phyloP scores from a whole-genome alignment of 2,797 vertebrate genomes.

The Hippocampus kuda region DNA sequence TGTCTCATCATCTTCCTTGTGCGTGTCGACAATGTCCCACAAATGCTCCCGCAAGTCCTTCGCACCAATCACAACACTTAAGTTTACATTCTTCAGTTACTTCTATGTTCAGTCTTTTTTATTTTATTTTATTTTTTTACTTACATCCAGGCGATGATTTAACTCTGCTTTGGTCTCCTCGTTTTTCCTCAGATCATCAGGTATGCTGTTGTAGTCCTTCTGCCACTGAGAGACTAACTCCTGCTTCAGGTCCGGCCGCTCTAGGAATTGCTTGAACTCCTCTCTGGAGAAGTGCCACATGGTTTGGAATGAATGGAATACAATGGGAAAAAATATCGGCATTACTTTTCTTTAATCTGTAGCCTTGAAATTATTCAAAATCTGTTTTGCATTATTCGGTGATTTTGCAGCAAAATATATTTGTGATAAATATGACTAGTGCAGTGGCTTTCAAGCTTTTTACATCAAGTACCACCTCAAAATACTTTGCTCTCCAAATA shows the following conservation, averaged over 20 bases:
- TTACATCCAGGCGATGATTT: conserved; percentile 82
- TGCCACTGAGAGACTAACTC: conserved; percentile 84
- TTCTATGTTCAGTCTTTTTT: not conserved
- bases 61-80: not conserved
- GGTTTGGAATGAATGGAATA: not conserved
- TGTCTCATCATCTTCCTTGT: conserved; percentile 72
- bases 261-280: conserved; percentile 69
- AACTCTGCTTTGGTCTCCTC: conserved; percentile 84
- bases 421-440: no score
- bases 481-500: no score
- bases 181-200: conserved; percentile 75
- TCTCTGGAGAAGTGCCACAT: conserved; percentile 43
- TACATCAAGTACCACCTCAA: no score
- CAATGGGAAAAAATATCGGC: not conserved
- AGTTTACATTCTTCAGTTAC: not conserved
- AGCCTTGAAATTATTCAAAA: not conserved
- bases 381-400: no score
- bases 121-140: not conserved
- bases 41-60: conserved; percentile 79
- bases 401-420: no score
- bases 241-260: conserved; percentile 79
- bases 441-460: no score
- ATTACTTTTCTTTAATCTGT: not conserved
- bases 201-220: conserved; percentile 74
- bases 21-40: conserved; percentile 79